phyloP scores from a whole-genome alignment of 2,888 invertebrate genomes.

The Macropis europaea region DNA sequence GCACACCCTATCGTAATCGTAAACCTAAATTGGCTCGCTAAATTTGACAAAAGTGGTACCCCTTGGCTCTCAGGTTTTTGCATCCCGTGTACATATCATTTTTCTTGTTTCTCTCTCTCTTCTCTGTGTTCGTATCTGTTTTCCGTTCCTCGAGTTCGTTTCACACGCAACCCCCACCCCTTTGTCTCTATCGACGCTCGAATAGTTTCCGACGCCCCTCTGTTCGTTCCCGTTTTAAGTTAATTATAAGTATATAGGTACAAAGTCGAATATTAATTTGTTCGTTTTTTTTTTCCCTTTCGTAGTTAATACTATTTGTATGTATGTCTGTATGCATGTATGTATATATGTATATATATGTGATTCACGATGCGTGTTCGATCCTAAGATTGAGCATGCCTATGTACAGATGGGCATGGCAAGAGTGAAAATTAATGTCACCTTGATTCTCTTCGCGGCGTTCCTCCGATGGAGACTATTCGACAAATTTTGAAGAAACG shows the following conservation, averaged over 20 bases:
- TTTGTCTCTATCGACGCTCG: constrained; percentile 40
- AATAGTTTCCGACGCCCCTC: constrained; percentile 32
- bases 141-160: constrained; percentile 12
- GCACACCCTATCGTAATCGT: constrained; percentile 49
- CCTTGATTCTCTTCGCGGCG: constrained; percentile 45
- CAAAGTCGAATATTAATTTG: constrained; percentile 77
- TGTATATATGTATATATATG: constrained; percentile 47
- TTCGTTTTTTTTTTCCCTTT: constrained; percentile 40
- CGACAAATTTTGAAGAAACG: not conserved
- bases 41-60: constrained; percentile 70
- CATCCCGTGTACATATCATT: constrained; percentile 27
- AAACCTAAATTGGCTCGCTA: constrained; percentile 65
- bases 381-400: constrained; percentile 76
- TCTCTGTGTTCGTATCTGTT: not conserved
- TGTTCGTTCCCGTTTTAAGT: constrained; percentile 65
- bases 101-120: not conserved
- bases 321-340: constrained; percentile 41
- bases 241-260: constrained; percentile 76
- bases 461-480: constrained; percentile 9
- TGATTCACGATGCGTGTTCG: constrained; percentile 66
- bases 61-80: constrained; percentile 57
- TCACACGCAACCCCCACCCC: constrained; percentile 26
- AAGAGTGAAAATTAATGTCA: constrained; percentile 64
- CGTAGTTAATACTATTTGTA: constrained; percentile 54
- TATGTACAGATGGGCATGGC: constrained; percentile 77